Base-by-base conservation (phyloP, 2,888 invertebrate genomes). In the Venusia cambrica region DNA sequence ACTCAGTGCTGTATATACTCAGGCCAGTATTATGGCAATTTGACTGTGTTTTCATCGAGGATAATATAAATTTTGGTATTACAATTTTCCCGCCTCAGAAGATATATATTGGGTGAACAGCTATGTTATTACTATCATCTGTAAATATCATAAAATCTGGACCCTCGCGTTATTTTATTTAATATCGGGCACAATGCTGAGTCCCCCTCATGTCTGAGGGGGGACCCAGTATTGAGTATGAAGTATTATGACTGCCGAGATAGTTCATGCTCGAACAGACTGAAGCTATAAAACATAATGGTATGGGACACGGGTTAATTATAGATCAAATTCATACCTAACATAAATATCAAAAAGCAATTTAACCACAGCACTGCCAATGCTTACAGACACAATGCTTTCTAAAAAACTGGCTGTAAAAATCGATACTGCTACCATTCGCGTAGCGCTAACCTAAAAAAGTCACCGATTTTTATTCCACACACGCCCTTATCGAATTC, bases 91-190 rank as follows among this genome's bases (percentile, higher is more conserved):
- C n/a, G n/a, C n/a, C n/a, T n/a, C n/a, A n/a, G n/a, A n/a, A n/a
- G n/a, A n/a, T n/a, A n/a, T n/a, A n/a, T n/a, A n/a, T n/a, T n/a
- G n/a, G n/a, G n/a, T n/a, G n/a, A n/a, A n/a, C n/a, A n/a, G n/a
- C n/a, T n/a, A 16, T 11, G 9, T 21, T 11, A 27, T 34, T 7
- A 16, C 2, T 12, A 18, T 19, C 11, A 21, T 17, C 17, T 27
- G 20, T 21, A n/a, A 27, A 34, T 17, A 41, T 41, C 48, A 51
- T 46, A 49, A 52, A 49, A 48, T 45, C 48, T 36, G 43, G 44
- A 41, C 48, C 48, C 48, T 50, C 44, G 24, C 34, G 37, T 41
- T 41, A 41, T 43, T 44, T 38, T 38, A 40, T 48, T 45, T 43
- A 35, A 51, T 45, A 43, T 39, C 27, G 32, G 40, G 31, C 30